Conservation (phyloP, 2,797 vertebrate genomes). For the Scolopax rusticola region DNA sequence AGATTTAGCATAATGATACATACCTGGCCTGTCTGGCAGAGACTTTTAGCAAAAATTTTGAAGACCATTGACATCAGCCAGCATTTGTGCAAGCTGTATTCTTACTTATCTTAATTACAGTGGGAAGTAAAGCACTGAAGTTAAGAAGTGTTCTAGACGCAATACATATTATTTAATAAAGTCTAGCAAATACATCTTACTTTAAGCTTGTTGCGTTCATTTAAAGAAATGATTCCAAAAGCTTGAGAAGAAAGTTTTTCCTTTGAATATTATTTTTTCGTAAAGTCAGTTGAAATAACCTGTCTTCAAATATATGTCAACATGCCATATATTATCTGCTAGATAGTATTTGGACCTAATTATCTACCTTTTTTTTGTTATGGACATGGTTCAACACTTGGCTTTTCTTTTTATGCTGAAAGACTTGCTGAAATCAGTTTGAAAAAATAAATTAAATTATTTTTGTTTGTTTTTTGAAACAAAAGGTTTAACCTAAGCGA, state of each 20-base stretch:
- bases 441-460: background rate
- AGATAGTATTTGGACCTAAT: background rate
- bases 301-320: background rate
- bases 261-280: background rate
- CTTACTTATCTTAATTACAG: background rate
- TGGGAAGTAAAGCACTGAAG: background rate
- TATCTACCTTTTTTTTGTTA: background rate
- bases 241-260: background rate
- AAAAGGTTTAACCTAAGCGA: background rate
- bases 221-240: background rate
- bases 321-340: background rate
- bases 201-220: background rate
- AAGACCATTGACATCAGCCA: background rate
- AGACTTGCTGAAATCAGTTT: background rate
- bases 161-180: background rate
- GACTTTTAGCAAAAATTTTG: background rate
- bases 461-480: background rate
- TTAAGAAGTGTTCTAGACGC: background rate
- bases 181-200: background rate
- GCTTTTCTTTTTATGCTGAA: background rate
- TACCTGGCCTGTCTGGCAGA: background rate
- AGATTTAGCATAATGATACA: background rate
- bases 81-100: background rate
- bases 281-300: background rate
- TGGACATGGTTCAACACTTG: background rate